A percentile compares a stretch with the other conserved stretches of the same genome.
Conservation (phyloP, 2,888 invertebrate genomes). For the Melinopterus prodromus region DNA sequence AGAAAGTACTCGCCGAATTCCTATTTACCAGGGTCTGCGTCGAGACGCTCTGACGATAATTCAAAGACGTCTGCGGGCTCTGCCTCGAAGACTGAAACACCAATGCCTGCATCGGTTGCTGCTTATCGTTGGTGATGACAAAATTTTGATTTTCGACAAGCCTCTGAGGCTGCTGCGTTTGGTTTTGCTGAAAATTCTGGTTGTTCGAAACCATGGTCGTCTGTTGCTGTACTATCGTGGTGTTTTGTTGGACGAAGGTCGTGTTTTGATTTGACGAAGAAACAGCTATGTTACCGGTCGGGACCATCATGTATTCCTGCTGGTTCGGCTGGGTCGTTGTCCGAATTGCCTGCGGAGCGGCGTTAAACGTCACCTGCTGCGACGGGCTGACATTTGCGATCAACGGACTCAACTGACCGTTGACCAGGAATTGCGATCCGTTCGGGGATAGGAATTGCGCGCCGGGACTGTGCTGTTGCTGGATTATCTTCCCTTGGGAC, state of each 20-base stretch:
- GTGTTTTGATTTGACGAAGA: slow-evolving; percentile 67
- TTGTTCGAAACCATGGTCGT: slow-evolving; percentile 80
- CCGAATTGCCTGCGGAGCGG: slow-evolving; percentile 64
- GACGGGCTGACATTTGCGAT: slow-evolving; percentile 78
- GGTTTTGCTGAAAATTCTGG: slow-evolving; percentile 57
- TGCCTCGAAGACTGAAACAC: slow-evolving; percentile 48
- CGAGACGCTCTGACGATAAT: slow-evolving; percentile 73
- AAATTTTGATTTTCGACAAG: slow-evolving; percentile 61
- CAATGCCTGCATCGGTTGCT: slow-evolving; percentile 53
- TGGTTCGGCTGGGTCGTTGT: slow-evolving; percentile 63
- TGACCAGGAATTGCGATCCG: slow-evolving; percentile 77
- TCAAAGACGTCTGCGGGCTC: slow-evolving; percentile 49
- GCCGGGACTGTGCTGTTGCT: slow-evolving; percentile 71
- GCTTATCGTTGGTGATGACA: slow-evolving; percentile 58
- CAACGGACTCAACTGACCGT: slow-evolving; percentile 79
- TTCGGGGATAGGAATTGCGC: slow-evolving; percentile 79
- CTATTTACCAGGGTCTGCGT: slow-evolving; percentile 75
- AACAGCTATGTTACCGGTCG: slow-evolving; percentile 66
- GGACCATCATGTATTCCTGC: slow-evolving; percentile 77
- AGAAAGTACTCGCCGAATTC: slow-evolving; percentile 59
- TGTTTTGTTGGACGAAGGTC: slow-evolving; percentile 85
- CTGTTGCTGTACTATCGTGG: slow-evolving; percentile 84
- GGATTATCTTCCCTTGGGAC: slow-evolving; percentile 75
- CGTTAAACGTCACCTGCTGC: slow-evolving; percentile 70
- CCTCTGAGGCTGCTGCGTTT: slow-evolving; percentile 48